Conservation (phyloP, 2,113 vertebrate genomes). For the Psilopsiagon aymara region DNA sequence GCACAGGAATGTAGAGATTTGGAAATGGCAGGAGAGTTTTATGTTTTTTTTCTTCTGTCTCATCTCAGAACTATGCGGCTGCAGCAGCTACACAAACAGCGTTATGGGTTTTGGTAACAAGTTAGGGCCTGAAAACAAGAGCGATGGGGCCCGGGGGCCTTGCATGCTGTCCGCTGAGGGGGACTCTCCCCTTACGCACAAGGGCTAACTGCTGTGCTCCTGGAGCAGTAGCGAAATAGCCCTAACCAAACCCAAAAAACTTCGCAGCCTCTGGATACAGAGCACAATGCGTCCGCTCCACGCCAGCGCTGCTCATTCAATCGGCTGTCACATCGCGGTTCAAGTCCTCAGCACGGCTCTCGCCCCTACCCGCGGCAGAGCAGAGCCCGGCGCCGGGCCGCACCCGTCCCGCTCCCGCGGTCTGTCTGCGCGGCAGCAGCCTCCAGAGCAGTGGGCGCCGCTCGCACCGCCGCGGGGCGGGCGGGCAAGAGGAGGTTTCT, state of each 20-base stretch:
- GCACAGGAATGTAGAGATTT: not conserved
- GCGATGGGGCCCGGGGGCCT: not conserved
- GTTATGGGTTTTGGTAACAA: not conserved
- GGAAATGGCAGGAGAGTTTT: not conserved
- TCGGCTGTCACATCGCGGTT: accelerated
- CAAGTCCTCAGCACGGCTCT: not conserved
- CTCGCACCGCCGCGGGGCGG: not conserved
- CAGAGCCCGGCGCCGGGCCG: not conserved
- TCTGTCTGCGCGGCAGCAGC: not conserved
- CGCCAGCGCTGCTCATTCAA: accelerated
- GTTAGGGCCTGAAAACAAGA: not conserved
- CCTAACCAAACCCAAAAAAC: not conserved
- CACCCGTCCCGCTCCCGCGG: not conserved
- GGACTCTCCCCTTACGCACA: not conserved
- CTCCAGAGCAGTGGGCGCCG: not conserved
- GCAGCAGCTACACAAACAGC: not conserved
- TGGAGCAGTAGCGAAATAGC: not conserved
- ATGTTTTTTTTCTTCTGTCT: not conserved
- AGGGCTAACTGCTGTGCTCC: accelerated
- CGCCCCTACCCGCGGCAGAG: not conserved
- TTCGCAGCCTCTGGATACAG: not conserved
- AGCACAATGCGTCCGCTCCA: not conserved
- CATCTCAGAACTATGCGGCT: conserved; percentile 19
- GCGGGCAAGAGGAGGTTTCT: not conserved
- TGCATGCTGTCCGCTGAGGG: not conserved